These are phyloP conservation scores for Notechis scutatus DNA, from an alignment of 2,113 vertebrate species.

Conservation along the genomic window DNA sequence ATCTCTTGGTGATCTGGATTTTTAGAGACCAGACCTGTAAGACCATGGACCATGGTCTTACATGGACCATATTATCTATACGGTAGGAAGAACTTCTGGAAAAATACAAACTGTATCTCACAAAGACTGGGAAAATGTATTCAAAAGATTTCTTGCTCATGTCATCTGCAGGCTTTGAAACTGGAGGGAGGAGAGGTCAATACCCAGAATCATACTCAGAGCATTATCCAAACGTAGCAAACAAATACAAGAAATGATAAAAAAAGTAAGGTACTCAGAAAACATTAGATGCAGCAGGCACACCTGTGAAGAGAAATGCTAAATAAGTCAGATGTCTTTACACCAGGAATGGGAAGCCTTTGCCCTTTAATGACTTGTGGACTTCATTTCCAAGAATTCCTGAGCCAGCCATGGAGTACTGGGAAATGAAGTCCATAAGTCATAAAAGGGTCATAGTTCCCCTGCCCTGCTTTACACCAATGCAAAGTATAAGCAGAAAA, in stretches of 20 bases:
- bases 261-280: background rate
- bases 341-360: background rate
- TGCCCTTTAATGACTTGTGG: too few relatives aligned
- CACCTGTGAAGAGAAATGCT: background rate
- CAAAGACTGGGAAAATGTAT: background rate
- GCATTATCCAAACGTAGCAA: background rate
- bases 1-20: background rate
- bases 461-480: background rate
- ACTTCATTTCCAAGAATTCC: too few relatives aligned
- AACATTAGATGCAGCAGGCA: background rate
- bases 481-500: background rate
- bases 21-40: background rate
- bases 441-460: too few relatives aligned
- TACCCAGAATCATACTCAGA: background rate
- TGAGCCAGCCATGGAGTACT: too few relatives aligned
- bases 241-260: background rate
- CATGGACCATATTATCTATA: background rate
- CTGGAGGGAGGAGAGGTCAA: background rate
- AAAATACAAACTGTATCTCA: background rate
- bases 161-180: background rate
- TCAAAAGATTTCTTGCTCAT: background rate
- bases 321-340: background rate
- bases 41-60: background rate
- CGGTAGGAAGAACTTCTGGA: background rate
- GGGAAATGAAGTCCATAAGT: too few relatives aligned